phyloP scores from a whole-genome alignment of 2,888 invertebrate species.

The Troglohyphantes excavatus region DNA sequence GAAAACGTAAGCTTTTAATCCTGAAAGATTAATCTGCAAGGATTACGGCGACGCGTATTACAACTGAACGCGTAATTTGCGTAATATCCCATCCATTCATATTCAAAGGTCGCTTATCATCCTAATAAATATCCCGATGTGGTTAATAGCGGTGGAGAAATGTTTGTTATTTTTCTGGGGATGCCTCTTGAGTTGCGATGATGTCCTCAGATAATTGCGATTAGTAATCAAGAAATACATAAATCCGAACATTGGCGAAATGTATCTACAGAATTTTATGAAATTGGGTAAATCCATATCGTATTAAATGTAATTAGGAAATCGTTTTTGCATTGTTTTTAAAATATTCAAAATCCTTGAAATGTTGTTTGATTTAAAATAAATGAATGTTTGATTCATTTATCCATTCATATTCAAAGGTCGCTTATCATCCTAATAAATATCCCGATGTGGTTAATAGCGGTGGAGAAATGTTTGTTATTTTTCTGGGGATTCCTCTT shows the following conservation, averaged over 20 bases:
- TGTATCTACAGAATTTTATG: no score
- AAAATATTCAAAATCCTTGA: no score
- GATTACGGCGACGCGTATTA: conserved; percentile 67
- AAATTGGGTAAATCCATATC: no score
- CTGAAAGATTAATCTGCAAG: conserved; percentile 64
- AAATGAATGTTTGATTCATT: no score
- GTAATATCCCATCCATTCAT: conserved; percentile 70
- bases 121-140: conserved; percentile 58
- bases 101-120: conserved; percentile 69
- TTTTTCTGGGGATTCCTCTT: neutral
- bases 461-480: conserved; percentile 17
- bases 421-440: conserved; percentile 67
- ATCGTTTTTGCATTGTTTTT: no score
- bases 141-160: conserved; percentile 45
- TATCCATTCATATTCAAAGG: conserved; percentile 66
- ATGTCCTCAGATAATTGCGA: no score
- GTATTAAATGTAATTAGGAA: no score
- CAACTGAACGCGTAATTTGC: conserved; percentile 74
- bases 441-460: conserved; percentile 57
- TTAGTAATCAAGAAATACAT: no score
- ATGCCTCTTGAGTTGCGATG: no score
- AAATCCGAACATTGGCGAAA: no score
- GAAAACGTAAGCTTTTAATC: conserved; percentile 74
- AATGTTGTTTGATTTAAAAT: no score
- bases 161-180: neutral